Conservation (phyloP, 2,888 invertebrate species). For the Yponomeuta plumbellus region DNA sequence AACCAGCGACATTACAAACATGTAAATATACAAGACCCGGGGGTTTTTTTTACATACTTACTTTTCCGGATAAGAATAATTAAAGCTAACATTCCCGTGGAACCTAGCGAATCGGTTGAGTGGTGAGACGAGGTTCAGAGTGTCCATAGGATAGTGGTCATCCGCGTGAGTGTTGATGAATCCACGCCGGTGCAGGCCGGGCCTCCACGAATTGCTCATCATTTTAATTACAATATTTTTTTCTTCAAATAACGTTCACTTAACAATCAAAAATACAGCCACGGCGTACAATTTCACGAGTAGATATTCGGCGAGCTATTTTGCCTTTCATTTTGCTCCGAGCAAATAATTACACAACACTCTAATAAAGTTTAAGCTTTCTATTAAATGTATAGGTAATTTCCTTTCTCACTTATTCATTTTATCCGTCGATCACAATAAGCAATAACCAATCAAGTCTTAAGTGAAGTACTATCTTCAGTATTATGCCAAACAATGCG, state of each 20-base stretch:
- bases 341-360: background rate
- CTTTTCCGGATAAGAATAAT: conserved; percentile 48
- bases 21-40: no score
- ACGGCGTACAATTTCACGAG: no score
- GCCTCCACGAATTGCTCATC: conserved; percentile 28
- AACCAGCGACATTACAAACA: no score
- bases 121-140: conserved; percentile 57
- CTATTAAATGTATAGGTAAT: conserved; percentile 27
- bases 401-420: background rate
- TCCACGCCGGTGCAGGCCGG: conserved; percentile 50
- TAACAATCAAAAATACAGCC: no score
- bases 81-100: conserved; percentile 48
- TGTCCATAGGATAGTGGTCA: conserved; percentile 52
- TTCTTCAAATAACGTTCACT: no score
- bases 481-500: no score
- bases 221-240: background rate
- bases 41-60: no score
- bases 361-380: background rate
- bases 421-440: no score
- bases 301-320: background rate
- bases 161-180: conserved; percentile 55
- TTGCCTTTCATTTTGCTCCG: background rate
- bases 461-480: no score
- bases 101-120: conserved; percentile 59
- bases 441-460: no score